phyloP scores from a whole-genome alignment of 2,113 vertebrate genomes.

The Strix aluco region DNA sequence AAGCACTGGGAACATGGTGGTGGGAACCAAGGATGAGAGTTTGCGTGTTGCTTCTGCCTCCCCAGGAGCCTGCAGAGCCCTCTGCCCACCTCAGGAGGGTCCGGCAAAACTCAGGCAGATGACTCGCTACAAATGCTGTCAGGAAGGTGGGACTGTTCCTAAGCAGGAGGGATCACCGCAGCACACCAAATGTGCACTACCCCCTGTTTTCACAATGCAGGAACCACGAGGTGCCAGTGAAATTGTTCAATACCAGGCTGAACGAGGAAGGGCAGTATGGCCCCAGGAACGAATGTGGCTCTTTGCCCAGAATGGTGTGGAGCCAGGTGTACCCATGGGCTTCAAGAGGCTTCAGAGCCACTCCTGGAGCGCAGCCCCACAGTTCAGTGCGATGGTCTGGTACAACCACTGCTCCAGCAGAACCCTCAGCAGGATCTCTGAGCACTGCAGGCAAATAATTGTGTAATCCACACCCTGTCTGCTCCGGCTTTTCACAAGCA shows the following conservation, averaged over 20 bases:
- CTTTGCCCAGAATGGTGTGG: neutral
- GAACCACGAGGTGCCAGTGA: neutral
- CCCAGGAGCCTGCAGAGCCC: neutral
- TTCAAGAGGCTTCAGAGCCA: neutral
- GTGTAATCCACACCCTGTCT: neutral
- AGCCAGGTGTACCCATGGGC: neutral
- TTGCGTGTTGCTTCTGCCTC: neutral
- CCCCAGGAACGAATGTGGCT: neutral
- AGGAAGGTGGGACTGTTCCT: neutral
- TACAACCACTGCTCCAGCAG: neutral
- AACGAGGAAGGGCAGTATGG: neutral
- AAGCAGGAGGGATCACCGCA: neutral
- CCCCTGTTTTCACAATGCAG: neutral
- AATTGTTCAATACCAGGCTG: neutral
- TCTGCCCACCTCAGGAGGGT: fast-evolving
- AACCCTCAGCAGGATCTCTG: neutral
- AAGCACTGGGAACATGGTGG: neutral
- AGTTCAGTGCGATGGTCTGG: neutral
- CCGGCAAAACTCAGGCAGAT: neutral
- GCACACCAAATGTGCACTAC: neutral
- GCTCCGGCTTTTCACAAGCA: neutral
- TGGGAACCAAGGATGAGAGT: neutral
- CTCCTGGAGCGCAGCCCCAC: neutral
- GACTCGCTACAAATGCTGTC: fast-evolving
- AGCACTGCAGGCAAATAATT: neutral